Evolutionary conservation across 2,797 vertebrate species (phyloP).

Genomic region (Astyanax mexicanus): DNA sequence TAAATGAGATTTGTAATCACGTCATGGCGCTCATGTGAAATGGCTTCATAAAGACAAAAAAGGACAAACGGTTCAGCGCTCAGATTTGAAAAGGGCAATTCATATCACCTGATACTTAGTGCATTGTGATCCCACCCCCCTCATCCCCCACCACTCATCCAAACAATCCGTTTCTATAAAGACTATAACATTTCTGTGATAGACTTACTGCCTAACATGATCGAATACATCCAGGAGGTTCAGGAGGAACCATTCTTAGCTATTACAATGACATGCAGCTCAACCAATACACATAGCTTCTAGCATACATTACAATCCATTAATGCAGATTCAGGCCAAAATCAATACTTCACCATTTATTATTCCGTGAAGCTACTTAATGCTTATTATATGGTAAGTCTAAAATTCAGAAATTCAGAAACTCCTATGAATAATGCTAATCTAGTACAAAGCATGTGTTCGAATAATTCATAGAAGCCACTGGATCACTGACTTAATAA

Average conservation of each 20-base stretch:
- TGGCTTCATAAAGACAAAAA: conserved; percentile 10
- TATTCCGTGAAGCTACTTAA: neutral
- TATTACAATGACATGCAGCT: neutral
- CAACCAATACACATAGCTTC: neutral
- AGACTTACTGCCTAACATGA: neutral
- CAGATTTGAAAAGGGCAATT: neutral
- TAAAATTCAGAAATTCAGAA: neutral
- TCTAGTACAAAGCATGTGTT: neutral
- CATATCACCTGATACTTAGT: neutral
- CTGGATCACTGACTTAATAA: no score
- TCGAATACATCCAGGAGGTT: neutral
- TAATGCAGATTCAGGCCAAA: neutral
- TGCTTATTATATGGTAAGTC: neutral
- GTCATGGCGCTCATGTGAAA: neutral
- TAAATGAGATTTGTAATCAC: conserved; percentile 9
- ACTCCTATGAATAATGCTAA: neutral
- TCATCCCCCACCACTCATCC: no score
- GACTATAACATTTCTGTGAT: neutral
- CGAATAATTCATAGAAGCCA: no score
- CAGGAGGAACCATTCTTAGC: neutral
- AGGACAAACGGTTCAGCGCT: conserved; percentile 1
- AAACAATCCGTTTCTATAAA: neutral
- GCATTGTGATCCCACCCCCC: neutral
- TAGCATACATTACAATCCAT: conserved; percentile 15
- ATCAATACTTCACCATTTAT: neutral